Evolutionary conservation across 2,113 vertebrate species (phyloP).

Genomic region (Crotalus viridis): DNA sequence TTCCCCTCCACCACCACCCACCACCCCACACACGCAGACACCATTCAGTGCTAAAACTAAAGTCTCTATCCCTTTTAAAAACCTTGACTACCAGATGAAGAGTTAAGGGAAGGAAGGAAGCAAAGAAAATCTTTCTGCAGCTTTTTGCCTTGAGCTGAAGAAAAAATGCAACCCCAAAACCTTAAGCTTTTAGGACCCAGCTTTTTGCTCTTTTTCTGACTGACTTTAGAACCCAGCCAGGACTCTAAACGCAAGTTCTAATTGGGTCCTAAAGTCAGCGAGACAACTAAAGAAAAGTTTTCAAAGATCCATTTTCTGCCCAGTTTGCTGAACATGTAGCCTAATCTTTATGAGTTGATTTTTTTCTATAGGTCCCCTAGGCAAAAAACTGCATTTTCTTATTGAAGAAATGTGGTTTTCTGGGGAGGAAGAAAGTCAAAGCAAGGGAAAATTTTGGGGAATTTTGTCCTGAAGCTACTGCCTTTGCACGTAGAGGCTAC

Average conservation of each 20-base stretch:
- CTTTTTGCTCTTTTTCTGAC: background rate
- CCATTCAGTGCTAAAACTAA: background rate
- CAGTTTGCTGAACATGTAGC: background rate
- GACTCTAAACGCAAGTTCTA: background rate
- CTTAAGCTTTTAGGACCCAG: background rate
- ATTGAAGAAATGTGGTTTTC: background rate
- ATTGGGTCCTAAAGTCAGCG: background rate
- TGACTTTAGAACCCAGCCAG: background rate
- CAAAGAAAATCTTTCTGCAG: background rate
- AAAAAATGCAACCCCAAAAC: background rate
- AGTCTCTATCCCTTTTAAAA: background rate
- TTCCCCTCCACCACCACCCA: background rate
- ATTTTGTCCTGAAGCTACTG: background rate
- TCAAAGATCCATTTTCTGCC: background rate
- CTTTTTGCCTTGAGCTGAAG: background rate
- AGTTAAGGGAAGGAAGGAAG: background rate
- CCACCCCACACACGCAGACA: background rate
- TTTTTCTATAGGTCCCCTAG: background rate
- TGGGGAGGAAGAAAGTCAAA: background rate
- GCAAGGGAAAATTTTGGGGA: background rate
- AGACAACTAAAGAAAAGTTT: background rate
- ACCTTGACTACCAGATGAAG: background rate
- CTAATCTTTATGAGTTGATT: background rate
- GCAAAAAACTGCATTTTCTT: background rate
- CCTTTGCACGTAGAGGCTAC: background rate